These are phyloP conservation scores for Steatornis caripensis DNA, from an alignment of 2,113 vertebrate genomes.

Conservation along the genomic window DNA sequence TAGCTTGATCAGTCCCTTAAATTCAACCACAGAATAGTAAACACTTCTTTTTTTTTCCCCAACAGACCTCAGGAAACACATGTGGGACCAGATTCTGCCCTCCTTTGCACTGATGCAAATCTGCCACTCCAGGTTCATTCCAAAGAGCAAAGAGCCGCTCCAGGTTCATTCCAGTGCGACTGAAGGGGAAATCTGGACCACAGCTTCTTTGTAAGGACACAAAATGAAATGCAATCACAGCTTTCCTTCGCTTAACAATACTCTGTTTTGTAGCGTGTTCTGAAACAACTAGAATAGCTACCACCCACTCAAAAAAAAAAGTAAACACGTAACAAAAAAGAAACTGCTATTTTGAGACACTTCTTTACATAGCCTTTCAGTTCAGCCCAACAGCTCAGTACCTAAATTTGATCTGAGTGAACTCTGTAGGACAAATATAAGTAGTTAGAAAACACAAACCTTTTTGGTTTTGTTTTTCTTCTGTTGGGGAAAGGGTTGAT, in stretches of 20 bases:
- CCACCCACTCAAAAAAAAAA: not conserved
- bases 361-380: not conserved
- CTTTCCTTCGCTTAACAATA: not conserved
- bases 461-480: not conserved
- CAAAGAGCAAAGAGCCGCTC: not conserved
- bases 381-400: not conserved
- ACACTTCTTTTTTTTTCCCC: accelerated
- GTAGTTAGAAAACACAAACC: not conserved
- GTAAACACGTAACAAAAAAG: not conserved
- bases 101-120: not conserved
- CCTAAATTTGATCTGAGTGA: not conserved
- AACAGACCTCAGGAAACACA: not conserved
- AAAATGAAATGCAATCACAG: not conserved
- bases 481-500: not conserved
- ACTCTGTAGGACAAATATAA: not conserved
- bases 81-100: not conserved
- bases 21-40: not conserved
- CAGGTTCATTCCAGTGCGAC: not conserved
- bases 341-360: constrained; percentile 33
- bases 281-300: constrained; percentile 15
- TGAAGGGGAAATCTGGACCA: not conserved
- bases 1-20: not conserved
- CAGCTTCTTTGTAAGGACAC: not conserved
- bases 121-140: not conserved
- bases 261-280: not conserved